Evolutionary conservation across 2,797 vertebrate genomes (phyloP), one percentile per base, ranked within the genome.

Genomic region (Macroramphosus scolopax): DNA sequence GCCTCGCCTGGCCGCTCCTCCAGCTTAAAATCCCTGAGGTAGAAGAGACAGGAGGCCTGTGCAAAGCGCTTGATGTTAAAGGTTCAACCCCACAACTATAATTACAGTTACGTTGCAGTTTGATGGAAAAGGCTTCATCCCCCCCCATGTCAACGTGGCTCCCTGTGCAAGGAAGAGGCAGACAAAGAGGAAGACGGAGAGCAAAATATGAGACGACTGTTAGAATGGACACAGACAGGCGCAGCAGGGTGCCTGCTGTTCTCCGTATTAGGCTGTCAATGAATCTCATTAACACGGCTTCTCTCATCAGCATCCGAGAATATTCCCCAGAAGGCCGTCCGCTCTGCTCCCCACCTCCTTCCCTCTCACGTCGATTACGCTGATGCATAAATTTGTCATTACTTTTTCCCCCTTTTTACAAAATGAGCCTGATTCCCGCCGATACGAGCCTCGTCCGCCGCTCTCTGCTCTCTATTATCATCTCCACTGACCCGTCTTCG

Each of bases 281-380:
- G 86, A 83, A 85, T 87, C 82, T 87, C 82, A 89, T 88, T 86
- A 87, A 63, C 78, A 67, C 42, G 53, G 78, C 68, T 79, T 68
- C 72, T 66, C 74, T 88, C 84, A 89, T 90, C 84, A 85, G 80
- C 63, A 86, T 63, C 67, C 3, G 59, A 75, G 66, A 80, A 82
- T 80, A 80, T 85, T 76, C 75, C 64, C 77, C 72, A 70, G 74
- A 82, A 77, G 75, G 72, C 82, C 72, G 64, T 77, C 72, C 67
- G 57, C 54, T 57, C 70, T 18, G 37, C 51, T 65, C 60, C 45
- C 49, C 60, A 43, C 46, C 62, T 72, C 77, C 60, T 63, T 67
- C n/a, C 59, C 53, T 66, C 72, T 72, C 52, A 12, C 61, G 80
- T 57, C 80, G 59, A 84, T 75, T 68, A 71, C 49, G 33, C 62